phyloP scores from a whole-genome alignment of 2,113 vertebrate genomes.

The Callospermophilus lateralis region DNA sequence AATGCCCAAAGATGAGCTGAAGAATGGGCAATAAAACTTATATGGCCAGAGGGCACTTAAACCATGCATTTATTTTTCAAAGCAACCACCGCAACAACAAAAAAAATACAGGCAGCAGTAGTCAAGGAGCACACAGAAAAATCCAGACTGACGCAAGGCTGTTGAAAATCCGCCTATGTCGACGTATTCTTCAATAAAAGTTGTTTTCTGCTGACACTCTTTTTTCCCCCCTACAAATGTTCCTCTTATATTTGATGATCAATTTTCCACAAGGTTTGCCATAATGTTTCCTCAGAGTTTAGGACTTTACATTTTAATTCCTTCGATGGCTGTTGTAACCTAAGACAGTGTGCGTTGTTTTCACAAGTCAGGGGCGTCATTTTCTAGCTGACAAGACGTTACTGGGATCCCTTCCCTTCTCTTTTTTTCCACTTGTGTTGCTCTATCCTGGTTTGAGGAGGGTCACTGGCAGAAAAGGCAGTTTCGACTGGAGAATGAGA shows the following conservation, averaged over 20 bases:
- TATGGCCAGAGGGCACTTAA: conserved; percentile 59
- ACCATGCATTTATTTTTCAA: conserved; percentile 56
- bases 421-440: background rate
- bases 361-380: conserved; percentile 38
- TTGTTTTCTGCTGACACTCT: conserved; percentile 61
- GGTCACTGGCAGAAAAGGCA: background rate
- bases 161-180: conserved; percentile 45
- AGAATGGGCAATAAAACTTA: conserved; percentile 50
- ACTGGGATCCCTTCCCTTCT: background rate
- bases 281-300: conserved; percentile 71
- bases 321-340: conserved; percentile 27
- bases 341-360: conserved; percentile 45
- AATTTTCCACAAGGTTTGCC: conserved; percentile 77
- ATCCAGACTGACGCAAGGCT: background rate
- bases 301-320: conserved; percentile 76
- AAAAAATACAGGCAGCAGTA: background rate
- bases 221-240: background rate
- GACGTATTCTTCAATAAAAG: conserved; percentile 64
- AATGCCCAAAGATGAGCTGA: conserved; percentile 57
- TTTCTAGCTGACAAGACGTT: conserved; percentile 7
- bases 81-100: background rate
- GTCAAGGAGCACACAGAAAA: conserved; percentile 60
- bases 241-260: conserved; percentile 69
- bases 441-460: background rate
- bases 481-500: background rate